A percentile compares a stretch with the other conserved stretches of the same genome.
These are phyloP conservation scores for Ptychoptera contaminata DNA, from an alignment of 2,888 invertebrate genomes.

Conservation along the genomic window DNA sequence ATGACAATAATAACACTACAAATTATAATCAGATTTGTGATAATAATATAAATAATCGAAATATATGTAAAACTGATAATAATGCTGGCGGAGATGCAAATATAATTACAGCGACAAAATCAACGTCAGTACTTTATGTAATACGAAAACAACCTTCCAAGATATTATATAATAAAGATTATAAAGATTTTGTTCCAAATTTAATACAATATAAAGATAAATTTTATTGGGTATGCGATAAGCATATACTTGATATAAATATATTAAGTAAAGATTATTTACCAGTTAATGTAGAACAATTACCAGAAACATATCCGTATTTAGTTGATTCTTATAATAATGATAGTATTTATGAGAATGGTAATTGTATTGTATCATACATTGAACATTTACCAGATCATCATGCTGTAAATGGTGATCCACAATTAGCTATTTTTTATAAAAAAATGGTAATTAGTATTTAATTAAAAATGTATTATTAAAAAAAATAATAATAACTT, in stretches of 20 bases:
- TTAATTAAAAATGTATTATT: not conserved
- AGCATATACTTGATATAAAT: conserved; percentile 35
- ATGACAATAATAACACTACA: no score
- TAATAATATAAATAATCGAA: no score
- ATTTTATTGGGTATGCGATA: conserved; percentile 45
- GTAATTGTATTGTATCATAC: conserved; percentile 45
- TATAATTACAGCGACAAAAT: no score
- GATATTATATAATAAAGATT: no score
- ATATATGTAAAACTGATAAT: no score
- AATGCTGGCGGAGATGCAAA: no score
- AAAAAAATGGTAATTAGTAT: conserved; percentile 20
- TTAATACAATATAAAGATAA: conserved; percentile 36
- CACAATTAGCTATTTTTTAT: conserved; percentile 34
- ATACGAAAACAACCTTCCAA: no score
- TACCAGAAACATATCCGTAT: conserved; percentile 35
- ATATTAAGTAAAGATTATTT: conserved; percentile 31
- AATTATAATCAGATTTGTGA: no score
- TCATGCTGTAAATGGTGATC: conserved; percentile 30
- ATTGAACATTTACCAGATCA: conserved; percentile 36
- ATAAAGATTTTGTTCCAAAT: conserved; percentile 18
- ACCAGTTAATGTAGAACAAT: conserved; percentile 24
- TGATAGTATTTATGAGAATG: conserved; percentile 34
- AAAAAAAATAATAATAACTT: not conserved
- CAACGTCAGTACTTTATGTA: no score
- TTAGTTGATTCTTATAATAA: conserved; percentile 29